Base-by-base conservation (phyloP, 35 echinoderm and acorn worm genomes). In the Ophiothrix spiculata region DNA sequence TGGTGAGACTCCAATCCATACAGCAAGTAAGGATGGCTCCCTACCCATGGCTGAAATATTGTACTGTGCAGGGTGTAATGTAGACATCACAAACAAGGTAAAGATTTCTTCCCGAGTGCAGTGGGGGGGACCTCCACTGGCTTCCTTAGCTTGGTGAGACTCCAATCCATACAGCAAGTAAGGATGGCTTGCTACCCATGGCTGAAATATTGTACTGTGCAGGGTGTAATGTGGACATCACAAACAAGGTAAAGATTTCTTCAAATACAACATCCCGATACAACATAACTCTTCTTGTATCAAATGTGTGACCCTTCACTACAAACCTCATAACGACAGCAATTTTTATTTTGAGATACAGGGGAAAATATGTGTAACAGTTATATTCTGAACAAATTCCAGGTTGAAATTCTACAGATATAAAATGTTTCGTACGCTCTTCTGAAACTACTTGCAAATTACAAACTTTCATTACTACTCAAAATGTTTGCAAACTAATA, bases 201-300 rank as follows among this genome's bases (percentile, higher is more conserved):
- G 83, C 91, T 13, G 83, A 92, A 56, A 74, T 94, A 37, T 75
- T 99, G 32, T 86, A 92, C 69, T 80, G 81, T 37, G 85, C 90
- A 23, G 86, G 96, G 25, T 87, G 92, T 56, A 88, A 89, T 80
- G 88, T 90, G 40, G 90, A 98, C 78, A 90, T 90, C 0, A 33
- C 73, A 31, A 89, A 90, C 77, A 98, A 93, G 91, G 95, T 98
- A 89, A 84, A n/a, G n/a, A n/a, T n/a, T n/a, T n/a, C n/a, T n/a
- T n/a, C n/a, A n/a, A n/a, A n/a, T n/a, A n/a, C n/a, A n/a, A n/a
- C n/a, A n/a, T n/a, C n/a, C n/a, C n/a, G n/a, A n/a, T n/a, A n/a
- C n/a, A n/a, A n/a, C n/a, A n/a, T n/a, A n/a, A n/a, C n/a, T n/a
- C n/a, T n/a, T n/a, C n/a, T n/a, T n/a, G n/a, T n/a, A n/a, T n/a